These are phyloP conservation scores for Carettochelys insculpta DNA, from an alignment of 2,113 vertebrate genomes.

Conservation along the genomic window DNA sequence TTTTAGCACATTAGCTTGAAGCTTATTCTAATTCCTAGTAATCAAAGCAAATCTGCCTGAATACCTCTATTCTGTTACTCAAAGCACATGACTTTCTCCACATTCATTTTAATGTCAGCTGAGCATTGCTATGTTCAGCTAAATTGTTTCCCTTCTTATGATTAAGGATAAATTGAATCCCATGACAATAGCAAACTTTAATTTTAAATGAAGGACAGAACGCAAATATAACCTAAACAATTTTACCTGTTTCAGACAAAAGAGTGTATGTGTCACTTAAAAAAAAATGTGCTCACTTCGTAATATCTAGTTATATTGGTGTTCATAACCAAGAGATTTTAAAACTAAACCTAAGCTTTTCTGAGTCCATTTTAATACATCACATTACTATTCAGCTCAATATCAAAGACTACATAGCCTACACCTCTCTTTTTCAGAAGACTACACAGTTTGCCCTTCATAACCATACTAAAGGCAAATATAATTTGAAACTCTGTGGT, in stretches of 20 bases:
- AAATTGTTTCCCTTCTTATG: conserved; percentile 20
- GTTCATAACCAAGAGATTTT: background rate
- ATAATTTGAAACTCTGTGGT: background rate
- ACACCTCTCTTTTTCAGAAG: background rate
- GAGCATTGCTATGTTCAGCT: conserved; percentile 34
- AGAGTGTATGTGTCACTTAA: background rate
- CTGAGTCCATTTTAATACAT: background rate
- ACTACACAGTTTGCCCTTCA: background rate
- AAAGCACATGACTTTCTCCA: conserved; percentile 58
- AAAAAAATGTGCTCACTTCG: background rate
- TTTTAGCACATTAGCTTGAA: conserved; percentile 48
- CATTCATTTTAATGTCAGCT: conserved; percentile 61
- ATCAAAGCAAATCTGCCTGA: conserved; percentile 50
- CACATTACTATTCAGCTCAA: background rate
- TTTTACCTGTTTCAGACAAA: background rate
- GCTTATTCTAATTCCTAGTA: conserved; percentile 57
- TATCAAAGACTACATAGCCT: background rate
- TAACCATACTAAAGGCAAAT: background rate
- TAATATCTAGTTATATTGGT: background rate
- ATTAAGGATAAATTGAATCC: conserved; percentile 16
- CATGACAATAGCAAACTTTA: background rate
- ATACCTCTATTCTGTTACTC: conserved; percentile 67
- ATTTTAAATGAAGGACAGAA: background rate
- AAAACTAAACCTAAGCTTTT: background rate
- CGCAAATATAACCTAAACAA: background rate